Percentiles rank a stretch among this genome's conserved stretches.
Conservation (phyloP, 2,888 invertebrate genomes). For the Ornithoptera alexandrae region DNA sequence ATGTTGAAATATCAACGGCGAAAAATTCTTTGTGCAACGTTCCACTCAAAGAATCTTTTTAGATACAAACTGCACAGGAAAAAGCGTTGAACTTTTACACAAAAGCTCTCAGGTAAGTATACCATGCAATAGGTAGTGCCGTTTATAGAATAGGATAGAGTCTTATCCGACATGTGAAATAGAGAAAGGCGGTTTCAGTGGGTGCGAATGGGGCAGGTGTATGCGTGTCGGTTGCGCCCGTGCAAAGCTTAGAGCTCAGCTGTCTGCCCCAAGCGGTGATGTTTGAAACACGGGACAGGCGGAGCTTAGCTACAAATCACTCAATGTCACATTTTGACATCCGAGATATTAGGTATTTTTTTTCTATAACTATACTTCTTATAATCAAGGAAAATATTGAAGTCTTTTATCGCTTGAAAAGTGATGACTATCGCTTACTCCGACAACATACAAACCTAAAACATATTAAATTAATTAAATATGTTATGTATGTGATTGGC, state of each 20-base stretch:
- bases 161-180: conserved; percentile 64
- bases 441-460: conserved; percentile 7
- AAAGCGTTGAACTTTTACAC: conserved; percentile 77
- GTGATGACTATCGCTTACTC: conserved; percentile 5
- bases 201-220: conserved; percentile 62
- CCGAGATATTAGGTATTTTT: conserved; percentile 81
- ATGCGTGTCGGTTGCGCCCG: conserved; percentile 67
- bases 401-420: conserved; percentile 34
- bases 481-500: conserved; percentile 34
- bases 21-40: conserved; percentile 53
- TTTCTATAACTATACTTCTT: conserved; percentile 76
- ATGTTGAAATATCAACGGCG: conserved; percentile 41
- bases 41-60: conserved; percentile 62
- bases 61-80: conserved; percentile 67
- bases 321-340: conserved; percentile 81
- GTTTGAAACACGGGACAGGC: conserved; percentile 82
- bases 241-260: conserved; percentile 76
- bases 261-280: conserved; percentile 78
- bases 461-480: conserved; percentile 1
- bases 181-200: conserved; percentile 46
- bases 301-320: conserved; percentile 82
- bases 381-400: conserved; percentile 53
- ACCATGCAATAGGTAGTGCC: conserved; percentile 67
- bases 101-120: conserved; percentile 79
- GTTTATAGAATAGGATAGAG: conserved; percentile 71